These are phyloP conservation scores for Folsomia candida DNA, from an alignment of 2,888 invertebrate genomes.

Conservation along the genomic window DNA sequence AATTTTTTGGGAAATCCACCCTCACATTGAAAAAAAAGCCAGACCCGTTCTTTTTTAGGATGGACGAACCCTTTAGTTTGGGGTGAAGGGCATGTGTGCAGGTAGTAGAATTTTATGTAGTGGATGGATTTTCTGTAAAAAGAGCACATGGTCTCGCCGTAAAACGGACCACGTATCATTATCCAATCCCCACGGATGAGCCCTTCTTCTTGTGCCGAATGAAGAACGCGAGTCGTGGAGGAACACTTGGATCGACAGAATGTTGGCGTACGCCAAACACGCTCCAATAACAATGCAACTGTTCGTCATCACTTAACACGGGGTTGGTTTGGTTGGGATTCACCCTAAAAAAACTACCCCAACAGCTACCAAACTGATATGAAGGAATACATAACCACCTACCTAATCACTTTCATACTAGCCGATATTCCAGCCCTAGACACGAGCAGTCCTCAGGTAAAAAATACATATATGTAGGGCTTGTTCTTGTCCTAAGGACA, in stretches of 20 bases:
- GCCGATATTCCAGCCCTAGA: too few relatives aligned
- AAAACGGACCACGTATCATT: neutral
- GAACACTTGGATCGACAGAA: neutral
- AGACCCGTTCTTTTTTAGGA: too few relatives aligned
- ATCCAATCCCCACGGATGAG: neutral
- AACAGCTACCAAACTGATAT: too few relatives aligned
- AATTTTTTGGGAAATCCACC: too few relatives aligned
- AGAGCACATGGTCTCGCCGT: neutral
- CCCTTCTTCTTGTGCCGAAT: neutral
- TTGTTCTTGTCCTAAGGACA: too few relatives aligned
- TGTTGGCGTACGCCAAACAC: constrained; percentile 41
- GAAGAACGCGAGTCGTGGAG: too few relatives aligned
- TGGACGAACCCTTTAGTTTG: neutral
- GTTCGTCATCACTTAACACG: constrained; percentile 2
- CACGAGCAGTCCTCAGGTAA: too few relatives aligned
- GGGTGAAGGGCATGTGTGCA: neutral
- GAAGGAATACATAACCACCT: too few relatives aligned
- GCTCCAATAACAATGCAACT: constrained; percentile 27
- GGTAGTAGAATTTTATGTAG: neutral
- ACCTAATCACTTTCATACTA: too few relatives aligned
- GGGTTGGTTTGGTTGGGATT: too few relatives aligned
- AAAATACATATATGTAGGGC: too few relatives aligned
- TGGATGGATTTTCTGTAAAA: neutral
- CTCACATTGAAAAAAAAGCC: too few relatives aligned
- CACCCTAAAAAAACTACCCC: constrained; percentile 12